phyloP scores from a whole-genome alignment of 2,797 vertebrate genomes.

The Gymnocypris eckloni region DNA sequence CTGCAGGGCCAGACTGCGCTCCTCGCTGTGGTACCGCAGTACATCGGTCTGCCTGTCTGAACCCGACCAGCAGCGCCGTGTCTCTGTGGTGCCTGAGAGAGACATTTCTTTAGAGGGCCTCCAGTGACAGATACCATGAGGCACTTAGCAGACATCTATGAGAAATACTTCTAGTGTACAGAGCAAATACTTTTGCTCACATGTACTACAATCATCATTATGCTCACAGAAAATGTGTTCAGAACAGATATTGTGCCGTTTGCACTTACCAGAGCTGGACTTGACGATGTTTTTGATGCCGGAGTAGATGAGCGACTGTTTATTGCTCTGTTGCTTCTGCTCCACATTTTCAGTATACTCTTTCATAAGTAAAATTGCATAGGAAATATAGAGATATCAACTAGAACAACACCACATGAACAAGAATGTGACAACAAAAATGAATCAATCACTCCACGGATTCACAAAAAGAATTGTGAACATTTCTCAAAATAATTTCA shows the following conservation, averaged over 20 bases:
- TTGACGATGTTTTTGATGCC: conserved; percentile 97
- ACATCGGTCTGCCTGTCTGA: conserved; percentile 90
- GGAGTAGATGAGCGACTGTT: conserved; percentile 90
- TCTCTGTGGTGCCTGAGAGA: conserved; percentile 87
- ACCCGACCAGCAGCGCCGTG: conserved; percentile 88
- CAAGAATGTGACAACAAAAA: background rate
- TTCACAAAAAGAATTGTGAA: background rate
- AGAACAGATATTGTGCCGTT: background rate
- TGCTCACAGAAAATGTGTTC: background rate
- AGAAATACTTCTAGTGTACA: background rate
- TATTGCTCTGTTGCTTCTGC: conserved; percentile 91
- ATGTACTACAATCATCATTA: background rate
- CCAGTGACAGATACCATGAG: background rate
- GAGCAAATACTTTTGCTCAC: background rate
- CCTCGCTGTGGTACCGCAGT: conserved; percentile 89
- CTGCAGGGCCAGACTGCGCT: conserved; percentile 91
- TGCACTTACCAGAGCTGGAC: conserved; percentile 89
- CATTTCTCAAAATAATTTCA: background rate
- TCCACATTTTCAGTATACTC: conserved; percentile 95
- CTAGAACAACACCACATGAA: conserved; percentile 3
- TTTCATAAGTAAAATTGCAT: conserved; percentile 95
- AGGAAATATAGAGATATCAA: conserved; percentile 79
- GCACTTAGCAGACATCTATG: background rate
- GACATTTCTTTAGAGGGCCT: background rate
- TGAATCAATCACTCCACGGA: background rate